Evolutionary conservation across 2,888 invertebrate genomes (phyloP).

Genomic region (Diloba caeruleocephala): DNA sequence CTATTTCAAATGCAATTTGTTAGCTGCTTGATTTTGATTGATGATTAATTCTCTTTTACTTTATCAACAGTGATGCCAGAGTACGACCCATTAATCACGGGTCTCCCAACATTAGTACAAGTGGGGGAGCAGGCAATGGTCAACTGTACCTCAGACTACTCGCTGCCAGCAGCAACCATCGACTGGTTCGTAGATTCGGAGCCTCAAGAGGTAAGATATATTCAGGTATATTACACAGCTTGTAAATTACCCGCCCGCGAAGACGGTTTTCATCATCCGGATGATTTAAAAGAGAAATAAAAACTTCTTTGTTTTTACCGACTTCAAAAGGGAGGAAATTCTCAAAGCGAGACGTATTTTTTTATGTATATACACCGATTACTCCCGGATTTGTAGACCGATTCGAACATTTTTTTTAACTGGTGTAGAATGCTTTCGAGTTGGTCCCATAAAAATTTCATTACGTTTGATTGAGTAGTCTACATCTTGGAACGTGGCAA

Average conservation of each 20-base stretch:
- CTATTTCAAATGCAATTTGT: too few relatives aligned
- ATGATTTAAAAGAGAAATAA: neutral
- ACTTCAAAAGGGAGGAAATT: too few relatives aligned
- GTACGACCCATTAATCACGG: slow-evolving; percentile 83
- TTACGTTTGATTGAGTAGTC: too few relatives aligned
- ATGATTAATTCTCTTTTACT: neutral
- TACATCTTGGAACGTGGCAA: too few relatives aligned
- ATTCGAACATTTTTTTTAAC: too few relatives aligned
- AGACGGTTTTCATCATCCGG: neutral
- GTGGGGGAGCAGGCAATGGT: slow-evolving; percentile 80
- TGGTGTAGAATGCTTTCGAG: too few relatives aligned
- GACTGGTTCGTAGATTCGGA: slow-evolving; percentile 85
- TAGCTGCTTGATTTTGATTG: neutral
- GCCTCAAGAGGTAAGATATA: slow-evolving; percentile 76
- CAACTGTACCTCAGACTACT: slow-evolving; percentile 85
- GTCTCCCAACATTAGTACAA: slow-evolving; percentile 79
- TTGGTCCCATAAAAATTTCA: too few relatives aligned
- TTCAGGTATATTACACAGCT: neutral
- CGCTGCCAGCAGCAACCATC: slow-evolving; percentile 78
- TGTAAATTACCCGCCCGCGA: neutral
- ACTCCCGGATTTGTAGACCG: too few relatives aligned
- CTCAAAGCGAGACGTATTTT: too few relatives aligned
- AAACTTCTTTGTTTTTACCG: too few relatives aligned
- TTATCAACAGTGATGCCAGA: slow-evolving; percentile 78
- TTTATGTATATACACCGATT: too few relatives aligned